phyloP scores from a whole-genome alignment of 2,888 invertebrate genomes.

The Drosophila subquinaria region DNA sequence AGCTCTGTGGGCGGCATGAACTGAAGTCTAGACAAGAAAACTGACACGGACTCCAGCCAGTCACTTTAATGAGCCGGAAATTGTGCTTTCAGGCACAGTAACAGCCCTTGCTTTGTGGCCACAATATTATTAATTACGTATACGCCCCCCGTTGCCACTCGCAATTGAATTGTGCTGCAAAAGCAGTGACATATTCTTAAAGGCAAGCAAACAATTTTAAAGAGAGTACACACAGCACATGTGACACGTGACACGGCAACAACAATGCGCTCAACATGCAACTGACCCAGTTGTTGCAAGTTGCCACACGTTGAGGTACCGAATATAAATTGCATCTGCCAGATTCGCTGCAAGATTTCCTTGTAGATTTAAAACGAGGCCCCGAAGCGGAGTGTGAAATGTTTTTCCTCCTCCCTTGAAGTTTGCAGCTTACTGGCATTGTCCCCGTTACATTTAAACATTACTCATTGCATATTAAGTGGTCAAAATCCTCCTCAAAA shows the following conservation, averaged over 20 bases:
- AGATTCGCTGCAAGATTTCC: conserved; percentile 52
- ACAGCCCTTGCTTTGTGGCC: conserved; percentile 34
- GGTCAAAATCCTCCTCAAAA: conserved; percentile 61
- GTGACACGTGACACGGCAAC: conserved; percentile 35
- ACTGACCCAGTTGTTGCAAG: conserved; percentile 21
- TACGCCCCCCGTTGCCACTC: conserved; percentile 31
- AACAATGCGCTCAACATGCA: conserved; percentile 18
- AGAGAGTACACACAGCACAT: conserved; percentile 24
- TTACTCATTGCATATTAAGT: conserved; percentile 79
- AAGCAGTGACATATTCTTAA: conserved; percentile 10
- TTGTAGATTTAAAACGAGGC: conserved; percentile 42
- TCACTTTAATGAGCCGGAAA: conserved; percentile 68
- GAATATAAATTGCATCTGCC: conserved; percentile 75
- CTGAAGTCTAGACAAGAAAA: conserved; percentile 24
- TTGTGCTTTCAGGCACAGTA: conserved; percentile 42
- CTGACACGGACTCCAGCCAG: conserved; percentile 16
- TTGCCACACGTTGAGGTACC: conserved; percentile 47
- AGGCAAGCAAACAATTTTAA: conserved; percentile 33
- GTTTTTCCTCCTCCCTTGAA: not conserved
- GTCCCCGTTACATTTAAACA: conserved; percentile 81
- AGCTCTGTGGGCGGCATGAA: conserved; percentile 46
- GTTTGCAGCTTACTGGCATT: conserved; percentile 47
- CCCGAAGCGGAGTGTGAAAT: conserved; percentile 25
- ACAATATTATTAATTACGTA: conserved; percentile 59
- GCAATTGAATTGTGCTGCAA: conserved; percentile 41